phyloP scores from a whole-genome alignment of 2,113 vertebrate species.

The Larimichthys crocea region DNA sequence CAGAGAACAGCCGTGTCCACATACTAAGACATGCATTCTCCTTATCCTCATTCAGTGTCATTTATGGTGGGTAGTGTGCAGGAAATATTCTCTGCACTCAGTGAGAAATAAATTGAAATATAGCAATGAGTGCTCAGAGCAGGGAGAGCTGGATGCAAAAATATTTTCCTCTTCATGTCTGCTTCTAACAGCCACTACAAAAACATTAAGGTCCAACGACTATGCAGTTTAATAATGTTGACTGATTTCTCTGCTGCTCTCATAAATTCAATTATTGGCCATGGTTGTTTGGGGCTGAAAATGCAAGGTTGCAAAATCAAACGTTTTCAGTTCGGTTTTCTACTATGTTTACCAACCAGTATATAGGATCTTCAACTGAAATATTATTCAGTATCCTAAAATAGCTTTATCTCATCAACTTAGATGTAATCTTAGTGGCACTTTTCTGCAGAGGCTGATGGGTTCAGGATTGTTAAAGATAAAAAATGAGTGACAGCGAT shows the following conservation, averaged over 20 bases:
- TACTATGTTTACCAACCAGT: background rate
- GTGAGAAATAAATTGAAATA: slow-evolving; percentile 16
- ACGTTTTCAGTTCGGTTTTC: background rate
- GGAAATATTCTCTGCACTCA: slow-evolving; percentile 18
- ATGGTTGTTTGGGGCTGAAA: background rate
- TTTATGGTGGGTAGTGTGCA: background rate
- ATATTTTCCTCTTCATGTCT: slow-evolving; percentile 9
- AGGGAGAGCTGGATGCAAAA: background rate
- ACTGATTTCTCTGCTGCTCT: slow-evolving; percentile 4
- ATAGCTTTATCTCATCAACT: background rate
- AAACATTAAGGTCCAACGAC: slow-evolving; percentile 20
- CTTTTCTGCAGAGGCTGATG: slow-evolving; percentile 18
- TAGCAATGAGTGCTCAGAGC: slow-evolving; percentile 3
- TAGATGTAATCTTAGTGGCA: background rate
- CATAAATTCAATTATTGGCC: background rate
- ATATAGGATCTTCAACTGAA: background rate
- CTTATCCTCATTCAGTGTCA: slow-evolving; percentile 15
- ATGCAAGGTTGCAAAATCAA: background rate
- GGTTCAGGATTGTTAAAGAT: slow-evolving; percentile 5
- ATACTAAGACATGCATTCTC: slow-evolving; percentile 9
- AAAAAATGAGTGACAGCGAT: slow-evolving; percentile 2
- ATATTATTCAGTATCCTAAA: background rate
- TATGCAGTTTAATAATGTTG: background rate
- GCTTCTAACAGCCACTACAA: slow-evolving; percentile 14
- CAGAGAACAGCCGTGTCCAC: background rate